Evolutionary conservation across 2,797 vertebrate genomes (phyloP), one percentile per base, ranked within the genome.

Genomic region (Pseudochaenichthys georgianus): DNA sequence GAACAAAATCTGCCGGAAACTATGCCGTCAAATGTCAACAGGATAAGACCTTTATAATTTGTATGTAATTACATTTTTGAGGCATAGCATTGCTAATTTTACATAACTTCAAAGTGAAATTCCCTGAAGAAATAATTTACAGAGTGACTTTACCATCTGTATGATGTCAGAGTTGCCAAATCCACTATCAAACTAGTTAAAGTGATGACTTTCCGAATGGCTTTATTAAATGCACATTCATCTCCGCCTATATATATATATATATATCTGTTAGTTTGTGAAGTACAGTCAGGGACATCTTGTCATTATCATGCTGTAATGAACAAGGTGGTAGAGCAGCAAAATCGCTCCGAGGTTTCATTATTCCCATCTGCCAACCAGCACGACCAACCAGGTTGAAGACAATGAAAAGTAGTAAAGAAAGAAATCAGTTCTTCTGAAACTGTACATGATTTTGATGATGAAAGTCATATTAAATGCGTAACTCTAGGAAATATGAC

Each of bases 291-390:
- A 19, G 28, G 0, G 57, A 80, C 82, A 87, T 87, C 34, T 87
- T 86, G 82, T 58, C 72, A 84, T 88, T 81, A 77, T 85, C 67
- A 78, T 71, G 88, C 82, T 85, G 59, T 75, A 75, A 34, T 88
- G 82, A 85, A 75, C 80, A 78, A 76, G 60, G 71, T 82, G 73
- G 76, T 13, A 38, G 77, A 86, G 83, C 77, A 75, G 71, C 64
- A 74, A 72, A 64, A 81, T 65, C 38, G 76, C 87, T 83, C 53
- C 53, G 12, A 87, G 83, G 77, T 73, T 62, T 72, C 59, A 61
- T 72, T 23, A 62, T 55, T 84, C 82, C 87, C 85, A 90, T 82
- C 80, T 88, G 84, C 51, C 47, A 58, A 38, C 54, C 53, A 57
- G 0, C 4, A 63, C 50, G 12, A 41, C 54, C 70, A 72, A 83